Base-by-base conservation (phyloP, 1,140 invertebrate species). In the Gryon sp. region DNA sequence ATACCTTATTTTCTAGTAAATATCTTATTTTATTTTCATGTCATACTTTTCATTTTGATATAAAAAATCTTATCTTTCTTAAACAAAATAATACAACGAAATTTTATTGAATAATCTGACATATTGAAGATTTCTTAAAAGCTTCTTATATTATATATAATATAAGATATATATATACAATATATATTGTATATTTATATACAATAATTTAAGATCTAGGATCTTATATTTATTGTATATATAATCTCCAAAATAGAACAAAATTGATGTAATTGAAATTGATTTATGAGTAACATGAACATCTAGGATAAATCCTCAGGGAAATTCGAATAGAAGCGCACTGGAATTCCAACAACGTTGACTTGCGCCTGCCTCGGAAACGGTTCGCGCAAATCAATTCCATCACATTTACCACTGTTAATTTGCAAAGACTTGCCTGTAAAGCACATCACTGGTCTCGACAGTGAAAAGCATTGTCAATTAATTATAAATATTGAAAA, bases 251-350 rank as follows among this genome's bases (percentile, higher is more conserved):
- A 50, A 76, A 70, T 60, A 70, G 65, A 63, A 38, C 66, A 60
- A 53, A 77, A 72, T 62, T 70, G 75, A 77, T 72, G 75, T 77
- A 77, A 77, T 72, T 72, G 75, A 45, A 46, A 68, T 68, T 72
- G 75, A 77, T 77, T 77, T 68, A 66, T 66, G 68, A 70, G 46
- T 53, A 65, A 66, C 55, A 26, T 57, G 75, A 72, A 62, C 60
- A 77, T 77, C 62, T 72, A 68, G 74, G 66, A 65, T 77, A 72
- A 77, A 68, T 72, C 66, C 75, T 68, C 53, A 16, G 75, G 75
- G 68, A 77, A 77, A 77, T 77, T 66, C 62, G 46, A 60, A 72
- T 72, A 68, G 62, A 77, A 72, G 62, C 68, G 19, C 34, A 62
- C 8, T 63, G 52, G 38, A 72, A 53, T 70, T 65, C 38, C 16